phyloP scores from a whole-genome alignment of 1,140 invertebrate species.

The Anoplophora glabripennis region DNA sequence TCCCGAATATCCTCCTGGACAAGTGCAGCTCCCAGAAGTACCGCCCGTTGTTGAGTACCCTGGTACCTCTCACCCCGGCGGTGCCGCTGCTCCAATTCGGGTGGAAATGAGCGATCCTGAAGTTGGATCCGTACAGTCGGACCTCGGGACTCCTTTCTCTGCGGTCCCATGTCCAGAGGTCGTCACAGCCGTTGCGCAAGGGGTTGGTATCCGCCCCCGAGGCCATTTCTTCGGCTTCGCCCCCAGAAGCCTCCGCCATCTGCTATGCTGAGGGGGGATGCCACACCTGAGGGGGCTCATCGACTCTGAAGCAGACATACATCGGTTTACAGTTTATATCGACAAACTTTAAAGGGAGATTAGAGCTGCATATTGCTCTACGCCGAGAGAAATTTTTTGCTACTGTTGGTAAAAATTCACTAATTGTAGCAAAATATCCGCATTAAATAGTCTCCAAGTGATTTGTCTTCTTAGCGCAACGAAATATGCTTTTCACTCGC shows the following conservation, averaged over 20 bases:
- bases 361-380: too few species aligned
- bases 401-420: too few species aligned
- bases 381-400: too few species aligned
- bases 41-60: constrained; percentile 60
- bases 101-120: constrained; percentile 63
- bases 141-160: constrained; percentile 64
- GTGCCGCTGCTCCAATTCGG: constrained; percentile 76
- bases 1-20: constrained; percentile 67
- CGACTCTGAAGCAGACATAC: too few species aligned
- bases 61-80: constrained; percentile 64
- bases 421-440: too few species aligned
- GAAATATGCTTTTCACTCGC: too few species aligned
- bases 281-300: too few species aligned
- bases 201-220: constrained; percentile 1
- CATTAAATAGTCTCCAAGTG: too few species aligned
- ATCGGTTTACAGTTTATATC: too few species aligned
- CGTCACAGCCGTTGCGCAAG: constrained; percentile 49
- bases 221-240: not conserved
- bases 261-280: not conserved
- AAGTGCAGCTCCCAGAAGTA: constrained; percentile 71
- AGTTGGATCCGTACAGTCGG: constrained; percentile 53
- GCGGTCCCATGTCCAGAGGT: constrained; percentile 66
- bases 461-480: too few species aligned
- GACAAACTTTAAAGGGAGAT: too few species aligned
- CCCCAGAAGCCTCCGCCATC: not conserved